Conservation (phyloP, 2,888 invertebrate genomes). For the Rhamphomyia laevipes region DNA sequence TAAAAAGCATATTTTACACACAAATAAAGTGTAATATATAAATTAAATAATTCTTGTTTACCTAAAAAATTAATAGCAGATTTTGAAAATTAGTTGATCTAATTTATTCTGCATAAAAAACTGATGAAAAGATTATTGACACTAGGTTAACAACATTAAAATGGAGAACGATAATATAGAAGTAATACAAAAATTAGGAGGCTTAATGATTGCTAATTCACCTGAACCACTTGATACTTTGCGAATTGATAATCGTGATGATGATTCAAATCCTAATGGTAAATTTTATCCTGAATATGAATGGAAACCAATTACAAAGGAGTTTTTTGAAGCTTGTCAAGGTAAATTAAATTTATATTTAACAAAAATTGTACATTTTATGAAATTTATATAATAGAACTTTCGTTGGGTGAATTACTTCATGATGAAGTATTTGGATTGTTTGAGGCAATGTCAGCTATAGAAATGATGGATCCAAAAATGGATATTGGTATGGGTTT, state of each 20-base stretch:
- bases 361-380: background rate
- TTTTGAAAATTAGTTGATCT: too few relatives aligned
- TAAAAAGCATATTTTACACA: too few relatives aligned
- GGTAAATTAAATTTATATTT: constrained; percentile 30
- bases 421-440: constrained; percentile 86
- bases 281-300: constrained; percentile 30
- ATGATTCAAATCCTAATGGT: constrained; percentile 17
- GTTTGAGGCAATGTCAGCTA: constrained; percentile 98
- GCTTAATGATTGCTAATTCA: too few relatives aligned
- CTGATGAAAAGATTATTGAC: too few relatives aligned
- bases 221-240: too few relatives aligned
- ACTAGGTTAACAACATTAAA: too few relatives aligned
- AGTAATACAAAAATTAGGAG: too few relatives aligned
- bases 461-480: constrained; percentile 99
- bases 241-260: background rate
- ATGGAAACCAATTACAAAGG: constrained; percentile 39
- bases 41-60: too few relatives aligned
- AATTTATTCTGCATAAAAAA: too few relatives aligned
- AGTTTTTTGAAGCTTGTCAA: constrained; percentile 50
- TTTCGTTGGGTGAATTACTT: constrained; percentile 78
- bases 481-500: constrained; percentile 99
- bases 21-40: too few relatives aligned
- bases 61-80: too few relatives aligned
- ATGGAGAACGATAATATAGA: too few relatives aligned
- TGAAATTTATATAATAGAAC: constrained; percentile 40